Conservation (phyloP, 2,113 vertebrate genomes). For the Dendrocopos noguchii region DNA sequence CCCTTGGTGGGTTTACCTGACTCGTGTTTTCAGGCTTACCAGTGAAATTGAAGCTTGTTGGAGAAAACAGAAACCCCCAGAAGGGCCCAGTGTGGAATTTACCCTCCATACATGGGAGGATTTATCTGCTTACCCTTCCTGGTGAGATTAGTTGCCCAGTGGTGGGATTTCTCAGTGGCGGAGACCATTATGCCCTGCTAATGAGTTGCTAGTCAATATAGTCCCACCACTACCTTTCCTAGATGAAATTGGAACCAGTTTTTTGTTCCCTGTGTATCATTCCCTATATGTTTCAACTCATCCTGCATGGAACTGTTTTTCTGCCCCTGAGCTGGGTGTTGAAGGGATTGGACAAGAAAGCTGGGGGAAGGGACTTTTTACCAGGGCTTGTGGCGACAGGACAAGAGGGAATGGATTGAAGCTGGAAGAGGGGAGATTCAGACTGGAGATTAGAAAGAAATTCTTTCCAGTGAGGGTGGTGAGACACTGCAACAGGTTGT, state of each 20-base stretch:
- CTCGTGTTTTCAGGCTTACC: neutral
- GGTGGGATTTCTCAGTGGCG: neutral
- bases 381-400: too few relatives aligned
- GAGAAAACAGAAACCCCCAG: neutral
- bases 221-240: neutral
- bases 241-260: fast-evolving
- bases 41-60: fast-evolving
- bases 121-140: neutral
- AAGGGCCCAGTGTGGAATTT: neutral
- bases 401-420: too few relatives aligned
- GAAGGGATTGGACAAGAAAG: neutral
- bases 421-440: too few relatives aligned
- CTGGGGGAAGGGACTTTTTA: too few relatives aligned
- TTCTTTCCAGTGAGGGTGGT: too few relatives aligned
- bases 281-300: neutral
- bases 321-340: neutral
- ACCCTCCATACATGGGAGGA: neutral
- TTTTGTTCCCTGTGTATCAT: fast-evolving
- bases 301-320: fast-evolving
- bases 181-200: neutral
- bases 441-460: too few relatives aligned
- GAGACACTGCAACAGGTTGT: too few relatives aligned
- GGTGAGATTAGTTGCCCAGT: neutral
- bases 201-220: neutral
- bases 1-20: neutral